Base-by-base conservation (phyloP, 2,113 vertebrate genomes). In the Rhabdomys dilectus region DNA sequence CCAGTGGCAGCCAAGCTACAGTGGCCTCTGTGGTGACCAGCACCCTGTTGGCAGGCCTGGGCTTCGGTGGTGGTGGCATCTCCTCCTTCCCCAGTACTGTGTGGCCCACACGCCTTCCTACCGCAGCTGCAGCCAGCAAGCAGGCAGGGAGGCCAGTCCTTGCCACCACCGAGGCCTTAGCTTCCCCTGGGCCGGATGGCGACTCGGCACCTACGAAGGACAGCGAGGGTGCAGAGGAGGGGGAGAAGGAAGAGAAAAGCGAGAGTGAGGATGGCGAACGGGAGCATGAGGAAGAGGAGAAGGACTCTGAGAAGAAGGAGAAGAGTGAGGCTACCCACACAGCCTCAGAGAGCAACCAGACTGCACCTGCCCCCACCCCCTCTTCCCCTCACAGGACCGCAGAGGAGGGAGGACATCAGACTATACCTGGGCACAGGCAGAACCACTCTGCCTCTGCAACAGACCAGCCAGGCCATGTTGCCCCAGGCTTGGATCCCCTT, bases 11-110 rank as follows among this genome's bases (percentile, higher is more conserved):
- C 97, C 99, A 99, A 97, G 99, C 99, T 0, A 99, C 99, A 0
- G 99, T 99, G 98, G 99, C 99, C 21, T 99, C 99, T 0, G 99
- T 99, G 98, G 99, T 99, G 96, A 99, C 99, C 97, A 99, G 99
- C 98, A 99, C 99, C 3, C 98, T 99, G 80, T 98, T 99, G 92
- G 99, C 99, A 0, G 99, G 99, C 51, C 98, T 99, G 95, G 99
- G 99, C 17, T 99, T 99, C 96, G 99, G 99, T 1, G 98, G 99
- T 0, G 99, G 99, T 0, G 99, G 99, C 96, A 99, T 99, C 98
- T 99, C 99, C 58, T 99, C 99, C 80, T 99, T 99, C 97, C 99
- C 99, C 75, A 99, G 99, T 98, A 99, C 99, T 0, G 99, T 99
- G 93, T 99, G 99, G 99, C 99, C 99, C 48, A 99, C 99, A 0